Conservation (phyloP, 1,140 invertebrate species). For the Atta cephalotes region DNA sequence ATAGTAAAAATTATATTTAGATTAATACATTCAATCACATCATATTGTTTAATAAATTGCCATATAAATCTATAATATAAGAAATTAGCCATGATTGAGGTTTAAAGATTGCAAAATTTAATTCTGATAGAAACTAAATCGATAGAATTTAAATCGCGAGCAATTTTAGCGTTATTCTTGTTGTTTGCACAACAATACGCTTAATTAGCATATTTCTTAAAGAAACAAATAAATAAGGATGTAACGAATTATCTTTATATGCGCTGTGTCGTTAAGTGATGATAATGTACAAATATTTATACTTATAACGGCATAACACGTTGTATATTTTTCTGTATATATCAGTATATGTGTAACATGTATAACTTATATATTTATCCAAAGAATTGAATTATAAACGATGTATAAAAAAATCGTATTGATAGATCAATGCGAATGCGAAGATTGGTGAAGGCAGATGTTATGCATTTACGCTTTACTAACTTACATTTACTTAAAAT, state of each 20-base stretch:
- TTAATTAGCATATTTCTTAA: not conserved
- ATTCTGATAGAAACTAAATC: not conserved
- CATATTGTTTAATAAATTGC: not conserved
- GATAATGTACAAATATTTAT: slow-evolving; percentile 53
- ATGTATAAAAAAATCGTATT: slow-evolving; percentile 17
- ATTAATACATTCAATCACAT: not conserved
- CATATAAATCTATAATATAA: not conserved
- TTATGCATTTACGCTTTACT: slow-evolving; percentile 21
- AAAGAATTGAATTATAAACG: not conserved
- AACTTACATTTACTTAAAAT: slow-evolving; percentile 41
- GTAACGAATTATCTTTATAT: not conserved
- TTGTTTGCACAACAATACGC: not conserved
- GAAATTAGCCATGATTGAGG: not conserved
- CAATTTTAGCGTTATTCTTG: not conserved
- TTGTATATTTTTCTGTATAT: slow-evolving; percentile 37
- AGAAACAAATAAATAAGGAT: not conserved
- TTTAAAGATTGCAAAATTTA: not conserved
- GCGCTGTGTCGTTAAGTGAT: not conserved
- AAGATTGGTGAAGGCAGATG: slow-evolving; percentile 17
- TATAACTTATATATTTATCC: slow-evolving; percentile 20
- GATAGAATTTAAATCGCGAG: not conserved
- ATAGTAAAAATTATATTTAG: not conserved
- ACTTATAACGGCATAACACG: slow-evolving; percentile 16
- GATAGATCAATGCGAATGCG: slow-evolving; percentile 2
- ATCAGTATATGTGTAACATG: slow-evolving; percentile 34